Percentiles rank a stretch among this genome's conserved stretches.
Conservation (phyloP, 2,797 vertebrate species). For the Threskiornis aethiopicus region DNA sequence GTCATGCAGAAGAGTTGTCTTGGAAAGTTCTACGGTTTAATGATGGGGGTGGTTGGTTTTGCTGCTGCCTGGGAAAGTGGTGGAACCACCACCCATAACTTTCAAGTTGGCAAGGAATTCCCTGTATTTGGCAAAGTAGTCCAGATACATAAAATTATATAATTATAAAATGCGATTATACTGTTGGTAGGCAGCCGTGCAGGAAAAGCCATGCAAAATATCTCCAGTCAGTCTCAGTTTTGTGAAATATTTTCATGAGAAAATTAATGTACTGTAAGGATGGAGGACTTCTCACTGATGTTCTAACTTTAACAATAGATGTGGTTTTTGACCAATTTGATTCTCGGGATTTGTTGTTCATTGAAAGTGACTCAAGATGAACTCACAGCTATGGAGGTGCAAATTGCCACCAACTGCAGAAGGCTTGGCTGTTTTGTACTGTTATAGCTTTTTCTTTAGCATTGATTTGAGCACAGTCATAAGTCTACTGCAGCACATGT, state of each 20-base stretch:
- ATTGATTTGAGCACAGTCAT: background rate
- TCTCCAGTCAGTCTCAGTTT: background rate
- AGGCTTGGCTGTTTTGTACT: background rate
- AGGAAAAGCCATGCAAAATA: background rate
- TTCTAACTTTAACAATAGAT: background rate
- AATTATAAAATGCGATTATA: background rate
- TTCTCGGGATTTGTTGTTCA: background rate
- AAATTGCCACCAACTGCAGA: slow-evolving; percentile 7
- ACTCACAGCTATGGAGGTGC: background rate
- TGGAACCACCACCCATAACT: background rate
- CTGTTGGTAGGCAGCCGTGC: background rate
- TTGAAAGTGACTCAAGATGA: background rate
- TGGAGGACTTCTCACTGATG: background rate
- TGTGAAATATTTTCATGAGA: background rate
- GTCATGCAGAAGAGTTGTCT: background rate
- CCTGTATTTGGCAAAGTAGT: background rate
- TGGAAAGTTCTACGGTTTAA: background rate
- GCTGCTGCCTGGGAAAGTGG: background rate
- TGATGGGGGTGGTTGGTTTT: background rate
- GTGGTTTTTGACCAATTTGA: background rate
- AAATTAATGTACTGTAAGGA: background rate
- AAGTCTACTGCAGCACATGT: background rate
- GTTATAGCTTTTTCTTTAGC: background rate
- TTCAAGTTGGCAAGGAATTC: background rate
- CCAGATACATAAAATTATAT: background rate